A percentile compares a stretch with the other conserved stretches of the same genome.
These are phyloP conservation scores for Meda fulgida DNA, from an alignment of 2,797 vertebrate species.

Conservation along the genomic window DNA sequence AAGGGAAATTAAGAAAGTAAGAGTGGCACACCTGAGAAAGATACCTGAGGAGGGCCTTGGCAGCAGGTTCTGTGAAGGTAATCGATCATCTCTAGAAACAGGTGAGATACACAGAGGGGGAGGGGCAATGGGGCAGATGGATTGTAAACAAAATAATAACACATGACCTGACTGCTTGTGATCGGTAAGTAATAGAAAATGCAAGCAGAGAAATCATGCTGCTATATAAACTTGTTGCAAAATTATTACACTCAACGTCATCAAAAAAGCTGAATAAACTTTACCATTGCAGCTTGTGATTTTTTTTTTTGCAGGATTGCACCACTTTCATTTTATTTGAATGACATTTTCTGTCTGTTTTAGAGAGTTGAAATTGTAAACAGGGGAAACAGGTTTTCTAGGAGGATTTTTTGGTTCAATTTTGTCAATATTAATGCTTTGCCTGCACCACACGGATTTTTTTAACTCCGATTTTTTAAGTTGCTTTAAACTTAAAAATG, in stretches of 20 bases:
- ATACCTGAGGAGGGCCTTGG: conserved; percentile 56
- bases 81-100: conserved; percentile 70
- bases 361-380: too few relatives aligned
- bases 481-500: background rate
- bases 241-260: background rate
- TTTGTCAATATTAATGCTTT: background rate
- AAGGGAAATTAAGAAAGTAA: conserved; percentile 65
- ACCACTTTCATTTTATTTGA: background rate
- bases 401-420: background rate
- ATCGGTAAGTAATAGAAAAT: background rate
- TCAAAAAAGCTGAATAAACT: background rate
- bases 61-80: conserved; percentile 73
- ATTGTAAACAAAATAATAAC: conserved; percentile 8
- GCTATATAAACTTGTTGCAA: background rate
- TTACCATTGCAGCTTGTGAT: background rate
- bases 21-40: conserved; percentile 49
- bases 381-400: too few relatives aligned
- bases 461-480: background rate
- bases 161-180: conserved; percentile 40
- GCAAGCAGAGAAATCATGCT: conserved; percentile 6
- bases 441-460: background rate
- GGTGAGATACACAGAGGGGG: conserved; percentile 72
- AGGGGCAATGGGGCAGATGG: conserved; percentile 44
- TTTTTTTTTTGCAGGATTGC: background rate
- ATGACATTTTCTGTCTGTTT: background rate